Base-by-base conservation (phyloP, 2,888 invertebrate species). In the Vesta saturnalis region DNA sequence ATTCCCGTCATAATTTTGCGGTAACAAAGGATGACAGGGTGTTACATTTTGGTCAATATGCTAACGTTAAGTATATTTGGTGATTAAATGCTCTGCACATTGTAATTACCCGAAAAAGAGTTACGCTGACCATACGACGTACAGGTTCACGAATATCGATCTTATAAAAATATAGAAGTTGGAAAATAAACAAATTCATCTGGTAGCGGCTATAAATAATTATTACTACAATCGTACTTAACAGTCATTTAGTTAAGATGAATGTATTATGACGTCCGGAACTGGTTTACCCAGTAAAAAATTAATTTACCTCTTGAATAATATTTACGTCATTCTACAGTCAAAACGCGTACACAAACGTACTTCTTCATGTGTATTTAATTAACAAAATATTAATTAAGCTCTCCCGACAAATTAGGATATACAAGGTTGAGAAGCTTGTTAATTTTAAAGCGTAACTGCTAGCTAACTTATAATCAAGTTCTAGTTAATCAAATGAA, bases 91-190 rank as follows among this genome's bases (percentile, higher is more conserved):
- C 39, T 35, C 30, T 35, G 3, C 56, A 47, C 61, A 18, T 60
- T 64, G 30, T 60, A 58, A 60, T 10, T 30, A 54, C 35, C 60
- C 60, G 18, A 39, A 52, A 52, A 23, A 12, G 39, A 54, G 61
- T 61, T n/a, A 61, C 61, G 49, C 35, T 61, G 61, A 61, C 61
- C 61, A 54, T 61, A 61, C 30, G 19, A 35, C 39, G 52, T 19
- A 61, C 52, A 60, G 54, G 54, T 54, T 54, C 54, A 54, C 61
- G 61, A 39, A 61, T 61, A 61, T 61, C 61, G 61, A 61, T 54
- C 52, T 61, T 61, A 47, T 6, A 60, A 60, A 60, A 60, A 60
- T 16, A 52, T 19, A 19, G 19, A 19, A 4, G 52, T 52, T 19
- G 19, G 19, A 52, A 52, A 52, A n/a, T n/a, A 39, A 23, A 39